Evolutionary conservation across 2,888 invertebrate genomes (phyloP).

Genomic region (Thymelicus acteon): DNA sequence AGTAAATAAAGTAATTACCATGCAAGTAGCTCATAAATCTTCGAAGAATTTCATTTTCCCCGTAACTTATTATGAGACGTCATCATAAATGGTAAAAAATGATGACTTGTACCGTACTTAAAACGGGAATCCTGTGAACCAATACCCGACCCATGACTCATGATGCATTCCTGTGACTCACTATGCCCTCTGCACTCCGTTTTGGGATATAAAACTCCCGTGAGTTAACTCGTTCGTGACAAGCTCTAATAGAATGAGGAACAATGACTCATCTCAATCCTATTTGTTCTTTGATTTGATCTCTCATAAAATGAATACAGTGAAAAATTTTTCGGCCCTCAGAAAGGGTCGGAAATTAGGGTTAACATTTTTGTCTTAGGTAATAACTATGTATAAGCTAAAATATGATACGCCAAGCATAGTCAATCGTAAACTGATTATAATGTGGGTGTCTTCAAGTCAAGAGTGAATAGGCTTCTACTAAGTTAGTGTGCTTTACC

Average conservation of each 20-base stretch:
- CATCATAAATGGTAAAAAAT: slow-evolving; percentile 1
- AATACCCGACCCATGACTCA: slow-evolving; percentile 22
- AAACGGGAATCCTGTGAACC: slow-evolving; percentile 23
- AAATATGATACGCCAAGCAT: no score
- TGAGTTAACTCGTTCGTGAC: neutral
- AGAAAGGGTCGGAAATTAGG: no score
- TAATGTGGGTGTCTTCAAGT: no score
- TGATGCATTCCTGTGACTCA: slow-evolving; percentile 25
- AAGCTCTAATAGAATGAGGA: neutral
- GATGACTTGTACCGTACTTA: slow-evolving; percentile 16
- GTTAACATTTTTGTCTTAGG: no score
- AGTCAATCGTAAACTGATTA: no score
- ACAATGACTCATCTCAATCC: neutral
- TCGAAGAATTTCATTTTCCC: slow-evolving; percentile 1
- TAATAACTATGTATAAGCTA: no score
- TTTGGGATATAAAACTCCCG: slow-evolving; percentile 7
- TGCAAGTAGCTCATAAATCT: neutral
- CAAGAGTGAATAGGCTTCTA: no score
- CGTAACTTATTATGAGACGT: neutral
- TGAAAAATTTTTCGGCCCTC: no score
- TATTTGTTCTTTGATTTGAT: no score
- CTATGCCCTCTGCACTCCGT: slow-evolving; percentile 10
- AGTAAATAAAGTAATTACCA: slow-evolving; percentile 4
- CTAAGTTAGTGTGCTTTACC: no score
- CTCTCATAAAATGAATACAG: no score